Percentiles rank a stretch among this genome's conserved stretches.
Conservation (phyloP, 2,797 vertebrate genomes). For the Hydrocynus forskahlii region DNA sequence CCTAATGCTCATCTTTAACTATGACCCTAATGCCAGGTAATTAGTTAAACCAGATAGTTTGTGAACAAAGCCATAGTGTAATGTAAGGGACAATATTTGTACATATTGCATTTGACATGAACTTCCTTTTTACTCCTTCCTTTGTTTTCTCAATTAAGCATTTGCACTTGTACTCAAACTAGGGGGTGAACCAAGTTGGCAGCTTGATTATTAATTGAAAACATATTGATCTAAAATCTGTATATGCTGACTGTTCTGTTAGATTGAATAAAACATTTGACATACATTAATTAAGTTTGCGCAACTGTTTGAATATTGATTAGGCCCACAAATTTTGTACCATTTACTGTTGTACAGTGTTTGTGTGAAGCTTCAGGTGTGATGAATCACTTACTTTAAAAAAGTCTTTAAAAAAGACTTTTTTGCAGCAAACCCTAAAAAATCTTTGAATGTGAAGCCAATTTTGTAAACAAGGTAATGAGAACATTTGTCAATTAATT, state of each 20-base stretch:
- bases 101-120: no score
- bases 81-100: background rate
- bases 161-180: background rate
- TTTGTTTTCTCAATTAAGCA: background rate
- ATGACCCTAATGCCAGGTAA: no score
- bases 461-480: no score
- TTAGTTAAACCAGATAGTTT: no score
- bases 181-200: background rate
- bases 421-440: no score
- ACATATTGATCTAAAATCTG: background rate
- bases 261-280: background rate
- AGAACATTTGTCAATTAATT: background rate
- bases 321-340: background rate
- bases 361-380: background rate
- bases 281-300: background rate
- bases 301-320: no score
- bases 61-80: no score
- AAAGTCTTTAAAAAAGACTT: no score
- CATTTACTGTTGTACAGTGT: background rate
- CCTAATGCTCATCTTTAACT: no score
- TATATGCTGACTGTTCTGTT: background rate
- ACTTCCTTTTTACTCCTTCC: background rate
- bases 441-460: no score
- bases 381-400: no score
- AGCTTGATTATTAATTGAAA: background rate